These are phyloP conservation scores for Hypomecis atomaria DNA, from an alignment of 2,888 invertebrate genomes.

Conservation along the genomic window DNA sequence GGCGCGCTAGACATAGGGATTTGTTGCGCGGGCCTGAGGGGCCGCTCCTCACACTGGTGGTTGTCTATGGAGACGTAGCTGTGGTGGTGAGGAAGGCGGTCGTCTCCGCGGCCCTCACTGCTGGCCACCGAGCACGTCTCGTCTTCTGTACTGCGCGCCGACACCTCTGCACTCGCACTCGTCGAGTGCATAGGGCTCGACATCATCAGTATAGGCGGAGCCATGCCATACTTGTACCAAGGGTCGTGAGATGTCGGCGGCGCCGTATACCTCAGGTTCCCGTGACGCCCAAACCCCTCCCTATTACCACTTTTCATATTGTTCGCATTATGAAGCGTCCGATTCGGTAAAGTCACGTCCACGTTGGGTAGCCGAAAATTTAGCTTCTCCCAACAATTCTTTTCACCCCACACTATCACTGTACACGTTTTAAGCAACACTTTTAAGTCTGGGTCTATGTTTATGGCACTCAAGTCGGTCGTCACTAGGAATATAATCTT, in stretches of 20 bases:
- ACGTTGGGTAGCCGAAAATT: constrained; percentile 93
- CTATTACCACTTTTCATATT: constrained; percentile 78
- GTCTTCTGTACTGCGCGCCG: constrained; percentile 86
- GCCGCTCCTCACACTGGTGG: constrained; percentile 80
- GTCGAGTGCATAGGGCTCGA: constrained; percentile 87
- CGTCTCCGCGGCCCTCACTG: constrained; percentile 83
- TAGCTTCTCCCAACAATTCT: constrained; percentile 95
- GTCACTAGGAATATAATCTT: constrained; percentile 84
- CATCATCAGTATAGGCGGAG: constrained; percentile 82
- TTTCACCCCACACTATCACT: constrained; percentile 91
- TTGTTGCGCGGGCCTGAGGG: constrained; percentile 78
- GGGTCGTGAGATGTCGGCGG: constrained; percentile 82
- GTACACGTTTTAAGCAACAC: constrained; percentile 89
- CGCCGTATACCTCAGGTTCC: constrained; percentile 81
- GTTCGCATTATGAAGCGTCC: constrained; percentile 82
- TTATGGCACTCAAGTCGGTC: constrained; percentile 85
- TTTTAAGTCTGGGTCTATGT: constrained; percentile 90
- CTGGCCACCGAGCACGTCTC: constrained; percentile 85
- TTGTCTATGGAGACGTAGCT: constrained; percentile 85
- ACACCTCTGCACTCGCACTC: constrained; percentile 85
- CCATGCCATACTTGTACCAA: constrained; percentile 82
- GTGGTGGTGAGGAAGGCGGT: constrained; percentile 82
- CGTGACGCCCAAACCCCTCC: constrained; percentile 79
- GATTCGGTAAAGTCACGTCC: constrained; percentile 84
- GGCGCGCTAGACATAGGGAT: constrained; percentile 79